Evolutionary conservation across 2,113 vertebrate genomes (phyloP), one percentile per base, ranked within the genome.

Genomic region (Tetrax tetrax): DNA sequence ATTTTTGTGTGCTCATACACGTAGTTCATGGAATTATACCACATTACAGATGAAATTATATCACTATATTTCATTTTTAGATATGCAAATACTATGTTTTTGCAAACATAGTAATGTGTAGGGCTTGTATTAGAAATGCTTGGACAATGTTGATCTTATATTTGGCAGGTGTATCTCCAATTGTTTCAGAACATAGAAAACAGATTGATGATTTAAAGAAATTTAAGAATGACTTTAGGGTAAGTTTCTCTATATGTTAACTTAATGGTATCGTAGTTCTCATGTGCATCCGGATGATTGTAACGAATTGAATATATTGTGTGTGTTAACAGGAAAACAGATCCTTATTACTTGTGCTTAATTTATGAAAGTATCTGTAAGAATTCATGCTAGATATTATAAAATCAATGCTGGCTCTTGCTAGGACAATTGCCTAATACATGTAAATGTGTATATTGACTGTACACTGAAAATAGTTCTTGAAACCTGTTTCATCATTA

Each of bases 131-230:
- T 59, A 43, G 53, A 70, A 89, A 66, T 69, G 61, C 48, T 72
- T 95, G 81, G 91, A 89, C 87, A 95, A 29, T 50, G 43, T 83
- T 91, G 74, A 21, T 95, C 57, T 96, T 93, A 0, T 93, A 1
- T 97, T 97, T 95, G 97, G 83, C 89, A 99, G 99, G 99, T 97
- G 97, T 98, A 75, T 98, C 98, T 91, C 98, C 98, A 89, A 97
- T 99, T 98, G 98, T 98, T 97, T 98, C 98, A 94, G 99, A 99
- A 97, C 99, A 99, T 94, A 99, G 99, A 98, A 99, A 99, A 98
- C 99, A 99, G 97, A 98, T 99, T 95, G 99, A 99, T 98, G 99
- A 99, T 98, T 99, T 99, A 98, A 99, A 99, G 98, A 99, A 99
- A 98, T 99, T 99, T 98, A 99, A 99, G 98, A 99, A 98, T 95